phyloP scores from a whole-genome alignment of 2,113 vertebrate species.

The Corvus moneduloides region DNA sequence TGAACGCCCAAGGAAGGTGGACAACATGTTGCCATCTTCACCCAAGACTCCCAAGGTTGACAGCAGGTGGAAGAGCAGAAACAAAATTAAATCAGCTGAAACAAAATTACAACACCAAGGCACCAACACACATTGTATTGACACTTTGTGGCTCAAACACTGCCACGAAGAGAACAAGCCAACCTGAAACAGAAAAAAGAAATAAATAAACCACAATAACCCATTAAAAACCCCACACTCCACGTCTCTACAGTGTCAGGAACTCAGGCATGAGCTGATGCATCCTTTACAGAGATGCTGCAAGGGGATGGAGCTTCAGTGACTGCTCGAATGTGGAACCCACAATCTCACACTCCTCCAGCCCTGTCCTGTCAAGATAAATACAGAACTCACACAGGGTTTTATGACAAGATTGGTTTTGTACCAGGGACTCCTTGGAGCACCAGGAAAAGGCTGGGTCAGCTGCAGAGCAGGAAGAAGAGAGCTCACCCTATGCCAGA shows the following conservation, averaged over 20 bases:
- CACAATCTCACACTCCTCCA: neutral
- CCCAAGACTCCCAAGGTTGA: neutral
- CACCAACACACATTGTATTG: rapidly evolving
- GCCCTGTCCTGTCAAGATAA: neutral
- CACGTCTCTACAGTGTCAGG: rapidly evolving
- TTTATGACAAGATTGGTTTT: neutral
- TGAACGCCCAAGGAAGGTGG: neutral
- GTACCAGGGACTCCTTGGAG: neutral
- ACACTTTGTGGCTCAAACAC: neutral
- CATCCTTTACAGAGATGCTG: neutral
- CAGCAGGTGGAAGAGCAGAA: neutral
- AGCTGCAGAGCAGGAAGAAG: neutral
- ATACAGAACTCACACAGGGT: neutral
- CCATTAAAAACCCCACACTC: neutral
- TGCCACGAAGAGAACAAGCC: neutral
- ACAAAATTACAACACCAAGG: neutral
- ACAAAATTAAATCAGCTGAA: neutral
- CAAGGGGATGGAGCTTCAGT: neutral
- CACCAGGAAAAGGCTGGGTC: neutral
- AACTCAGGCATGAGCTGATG: neutral
- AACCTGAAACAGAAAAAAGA: neutral
- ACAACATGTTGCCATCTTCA: rapidly evolving
- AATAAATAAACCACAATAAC: rapidly evolving
- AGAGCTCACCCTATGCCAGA: neutral
- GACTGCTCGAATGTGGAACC: neutral